These are phyloP conservation scores for Danio aesculapii DNA, from an alignment of 2,797 vertebrate genomes.

Conservation along the genomic window DNA sequence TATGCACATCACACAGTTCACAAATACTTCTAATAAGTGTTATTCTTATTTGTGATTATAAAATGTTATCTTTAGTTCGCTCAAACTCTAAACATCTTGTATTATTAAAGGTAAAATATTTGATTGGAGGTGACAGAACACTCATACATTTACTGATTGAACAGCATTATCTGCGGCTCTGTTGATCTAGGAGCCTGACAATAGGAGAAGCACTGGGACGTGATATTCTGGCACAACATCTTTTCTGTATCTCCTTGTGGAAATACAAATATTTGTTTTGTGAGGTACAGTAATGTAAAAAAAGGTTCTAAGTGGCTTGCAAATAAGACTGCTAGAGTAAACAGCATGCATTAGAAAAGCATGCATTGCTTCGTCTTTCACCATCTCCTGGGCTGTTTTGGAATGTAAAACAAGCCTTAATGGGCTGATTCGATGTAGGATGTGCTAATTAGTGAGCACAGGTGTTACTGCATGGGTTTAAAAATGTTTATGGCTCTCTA, in stretches of 20 bases:
- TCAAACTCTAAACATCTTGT: background rate
- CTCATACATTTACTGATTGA: background rate
- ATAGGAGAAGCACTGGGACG: background rate
- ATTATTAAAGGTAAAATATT: background rate
- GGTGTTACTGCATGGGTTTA: background rate
- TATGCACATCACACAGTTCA: background rate
- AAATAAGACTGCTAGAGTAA: background rate
- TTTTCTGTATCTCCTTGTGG: background rate
- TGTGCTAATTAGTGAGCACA: background rate
- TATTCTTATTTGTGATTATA: background rate
- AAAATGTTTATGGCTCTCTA: background rate
- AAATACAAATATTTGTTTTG: constrained; percentile 18
- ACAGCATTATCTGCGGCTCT: background rate
- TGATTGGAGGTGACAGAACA: background rate
- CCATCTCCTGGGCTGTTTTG: background rate
- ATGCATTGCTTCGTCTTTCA: background rate
- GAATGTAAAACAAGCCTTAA: background rate
- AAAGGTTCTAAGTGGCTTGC: background rate
- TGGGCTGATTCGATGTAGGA: background rate
- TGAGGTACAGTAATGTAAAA: background rate
- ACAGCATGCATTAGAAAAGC: background rate
- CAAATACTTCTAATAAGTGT: background rate
- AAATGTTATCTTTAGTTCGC: background rate
- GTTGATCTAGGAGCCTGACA: background rate
- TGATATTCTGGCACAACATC: background rate